Evolutionary conservation across 1,140 invertebrate genomes (phyloP).

Genomic region (Bicyclus anynana): DNA sequence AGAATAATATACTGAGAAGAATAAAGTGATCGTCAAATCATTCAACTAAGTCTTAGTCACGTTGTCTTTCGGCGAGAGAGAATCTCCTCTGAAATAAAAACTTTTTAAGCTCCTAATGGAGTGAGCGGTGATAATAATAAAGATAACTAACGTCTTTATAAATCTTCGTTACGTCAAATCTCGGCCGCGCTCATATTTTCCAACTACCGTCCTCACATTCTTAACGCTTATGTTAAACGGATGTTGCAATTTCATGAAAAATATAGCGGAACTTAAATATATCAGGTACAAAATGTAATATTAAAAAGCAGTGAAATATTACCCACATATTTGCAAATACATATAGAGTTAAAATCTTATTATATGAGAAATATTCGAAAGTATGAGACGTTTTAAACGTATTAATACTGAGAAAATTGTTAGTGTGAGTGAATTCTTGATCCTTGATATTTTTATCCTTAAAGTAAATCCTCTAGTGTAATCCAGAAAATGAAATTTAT

Average conservation of each 20-base stretch:
- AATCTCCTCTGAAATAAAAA: too few relatives aligned
- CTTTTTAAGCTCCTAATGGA: not conserved
- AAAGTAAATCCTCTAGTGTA: not conserved
- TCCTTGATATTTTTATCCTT: not conserved
- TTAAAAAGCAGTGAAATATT: constrained; percentile 18
- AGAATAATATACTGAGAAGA: too few relatives aligned
- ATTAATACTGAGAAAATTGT: not conserved
- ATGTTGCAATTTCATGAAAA: constrained; percentile 53
- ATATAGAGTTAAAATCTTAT: not conserved
- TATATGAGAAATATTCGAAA: not conserved
- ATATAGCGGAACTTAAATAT: constrained; percentile 41
- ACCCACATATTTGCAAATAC: not conserved
- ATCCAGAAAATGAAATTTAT: too few relatives aligned
- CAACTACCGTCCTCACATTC: constrained; percentile 44
- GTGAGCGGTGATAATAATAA: constrained; percentile 20
- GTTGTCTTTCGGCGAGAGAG: too few relatives aligned
- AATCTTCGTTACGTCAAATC: constrained; percentile 61
- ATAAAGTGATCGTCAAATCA: too few relatives aligned
- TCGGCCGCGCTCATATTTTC: constrained; percentile 51
- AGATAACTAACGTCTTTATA: constrained; percentile 57
- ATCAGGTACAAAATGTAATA: constrained; percentile 15
- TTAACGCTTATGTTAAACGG: constrained; percentile 52
- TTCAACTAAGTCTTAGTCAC: too few relatives aligned
- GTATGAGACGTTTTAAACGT: not conserved
- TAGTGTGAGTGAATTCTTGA: not conserved